These are phyloP conservation scores for Drosophila fuyamai DNA, from an alignment of 1,140 invertebrate genomes.

Conservation along the genomic window DNA sequence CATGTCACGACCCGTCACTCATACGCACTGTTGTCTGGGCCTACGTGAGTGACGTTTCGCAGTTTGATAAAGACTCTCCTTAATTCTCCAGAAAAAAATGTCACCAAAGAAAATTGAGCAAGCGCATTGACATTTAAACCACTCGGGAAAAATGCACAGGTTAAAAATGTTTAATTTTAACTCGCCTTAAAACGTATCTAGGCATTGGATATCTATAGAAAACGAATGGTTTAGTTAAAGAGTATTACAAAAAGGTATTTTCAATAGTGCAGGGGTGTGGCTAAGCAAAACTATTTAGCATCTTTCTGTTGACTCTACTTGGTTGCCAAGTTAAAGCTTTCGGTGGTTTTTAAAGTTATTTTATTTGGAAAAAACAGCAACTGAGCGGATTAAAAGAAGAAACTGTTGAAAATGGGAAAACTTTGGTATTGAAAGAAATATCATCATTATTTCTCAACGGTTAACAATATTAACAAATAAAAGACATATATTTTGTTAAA, in stretches of 20 bases:
- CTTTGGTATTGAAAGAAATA: not conserved
- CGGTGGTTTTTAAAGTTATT: not conserved
- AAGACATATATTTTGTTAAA: no score
- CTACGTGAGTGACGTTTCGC: slow-evolving; percentile 58
- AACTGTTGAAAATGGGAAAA: not conserved
- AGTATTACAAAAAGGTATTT: slow-evolving; percentile 10
- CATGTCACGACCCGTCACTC: slow-evolving; percentile 72
- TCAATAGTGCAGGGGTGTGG: slow-evolving; percentile 12
- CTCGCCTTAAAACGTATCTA: slow-evolving; percentile 40
- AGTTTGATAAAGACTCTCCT: slow-evolving; percentile 48
- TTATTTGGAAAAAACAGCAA: not conserved
- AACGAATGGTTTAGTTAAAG: not conserved
- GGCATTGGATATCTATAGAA: slow-evolving; percentile 16
- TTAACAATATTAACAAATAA: no score
- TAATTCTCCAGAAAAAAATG: slow-evolving; percentile 17
- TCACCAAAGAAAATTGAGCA: slow-evolving; percentile 13
- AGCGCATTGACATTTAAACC: slow-evolving; percentile 12
- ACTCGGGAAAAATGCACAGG: not conserved
- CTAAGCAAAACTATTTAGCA: slow-evolving; percentile 23
- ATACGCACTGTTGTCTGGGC: slow-evolving; percentile 64
- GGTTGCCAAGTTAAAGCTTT: slow-evolving; percentile 17
- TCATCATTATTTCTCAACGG: no score
- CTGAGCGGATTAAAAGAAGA: not conserved
- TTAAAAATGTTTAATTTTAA: not conserved
- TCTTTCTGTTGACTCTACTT: slow-evolving; percentile 19